Evolutionary conservation across 2,888 invertebrate species (phyloP), one percentile per base, ranked within the genome.

Genomic region (Andricus curvator): DNA sequence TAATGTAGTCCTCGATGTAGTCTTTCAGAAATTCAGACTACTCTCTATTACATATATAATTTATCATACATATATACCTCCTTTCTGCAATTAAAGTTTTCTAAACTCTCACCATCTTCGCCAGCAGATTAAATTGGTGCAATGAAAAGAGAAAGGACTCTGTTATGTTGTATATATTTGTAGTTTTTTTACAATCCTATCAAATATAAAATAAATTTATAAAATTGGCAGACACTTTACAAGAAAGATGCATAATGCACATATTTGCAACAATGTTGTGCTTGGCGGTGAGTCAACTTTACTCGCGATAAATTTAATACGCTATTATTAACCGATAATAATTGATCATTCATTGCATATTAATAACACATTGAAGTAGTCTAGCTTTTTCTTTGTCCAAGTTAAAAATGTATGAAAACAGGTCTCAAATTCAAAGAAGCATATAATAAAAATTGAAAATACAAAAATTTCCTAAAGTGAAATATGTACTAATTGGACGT

Each of bases 61-160:
- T 11, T 44, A 11, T 13, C 6, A n/a, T 60, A n/a, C n/a, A 60
- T 60, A 15, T 56, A 60, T n/a, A 60, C 56, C n/a, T 60, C 4
- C 56, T 60, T 48, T 60, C 56, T 60, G n/a, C n/a, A 2, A 60
- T 60, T 60, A 60, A 60, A 60, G n/a, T 60, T 60, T 60, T 22
- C 56, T 9, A 60, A 60, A 60, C 56, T 60, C 56, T 60, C 56
- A 60, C 56, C 2, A 22, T 60, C 20, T 60, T 8, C n/a, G n/a
- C n/a, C n/a, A 22, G n/a, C n/a, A n/a, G n/a, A 48, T 17, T 48
- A 48, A 48, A 48, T 48, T 17, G 56, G 5, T 56, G 56, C n/a
- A 56, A n/a, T n/a, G 20, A 20, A 56, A 56, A 56, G n/a, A 56
- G n/a, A 56, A 56, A 56, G 9, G 20, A 51, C 8, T 56, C 20